These are phyloP conservation scores for Amphiprion ocellaris DNA, from an alignment of 2,113 vertebrate genomes.

Conservation along the genomic window DNA sequence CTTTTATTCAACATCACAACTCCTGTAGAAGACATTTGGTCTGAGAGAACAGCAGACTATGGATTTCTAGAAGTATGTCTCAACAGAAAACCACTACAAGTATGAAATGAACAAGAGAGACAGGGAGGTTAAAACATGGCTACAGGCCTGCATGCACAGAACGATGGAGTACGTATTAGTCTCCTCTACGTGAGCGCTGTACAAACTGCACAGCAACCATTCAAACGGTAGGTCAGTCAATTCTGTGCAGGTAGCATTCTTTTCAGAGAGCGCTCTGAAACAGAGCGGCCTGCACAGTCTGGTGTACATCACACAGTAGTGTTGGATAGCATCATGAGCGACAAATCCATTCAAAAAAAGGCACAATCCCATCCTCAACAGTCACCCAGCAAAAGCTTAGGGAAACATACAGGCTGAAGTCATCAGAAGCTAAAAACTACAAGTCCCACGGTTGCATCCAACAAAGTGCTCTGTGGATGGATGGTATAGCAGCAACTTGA, in stretches of 20 bases:
- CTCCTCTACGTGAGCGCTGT: slow-evolving; percentile 71
- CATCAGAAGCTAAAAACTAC: slow-evolving; percentile 72
- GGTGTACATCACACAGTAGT: slow-evolving; percentile 61
- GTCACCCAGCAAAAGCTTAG: slow-evolving; percentile 76
- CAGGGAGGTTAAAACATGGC: slow-evolving; percentile 77
- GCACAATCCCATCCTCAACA: slow-evolving; percentile 81
- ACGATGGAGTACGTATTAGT: slow-evolving; percentile 65
- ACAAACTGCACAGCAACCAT: slow-evolving; percentile 65
- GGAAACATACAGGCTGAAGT: slow-evolving; percentile 69
- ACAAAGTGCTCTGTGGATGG: slow-evolving; percentile 74
- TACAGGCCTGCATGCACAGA: slow-evolving; percentile 83
- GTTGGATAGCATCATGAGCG: slow-evolving; percentile 69
- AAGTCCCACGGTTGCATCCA: slow-evolving; percentile 75
- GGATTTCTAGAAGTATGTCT: slow-evolving; percentile 70
- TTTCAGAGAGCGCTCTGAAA: slow-evolving; percentile 65
- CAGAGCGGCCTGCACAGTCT: slow-evolving; percentile 60
- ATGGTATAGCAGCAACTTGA: slow-evolving; percentile 74
- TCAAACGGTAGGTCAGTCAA: slow-evolving; percentile 59
- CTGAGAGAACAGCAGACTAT: slow-evolving; percentile 78
- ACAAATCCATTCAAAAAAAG: slow-evolving; percentile 79
- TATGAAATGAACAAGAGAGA: slow-evolving; percentile 78
- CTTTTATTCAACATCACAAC: slow-evolving; percentile 84
- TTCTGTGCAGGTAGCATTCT: slow-evolving; percentile 53
- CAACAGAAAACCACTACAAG: slow-evolving; percentile 80
- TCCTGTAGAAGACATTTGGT: slow-evolving; percentile 79